Conservation (phyloP, 2,113 vertebrate species). For the mouse (Mus musculus) region DNA sequence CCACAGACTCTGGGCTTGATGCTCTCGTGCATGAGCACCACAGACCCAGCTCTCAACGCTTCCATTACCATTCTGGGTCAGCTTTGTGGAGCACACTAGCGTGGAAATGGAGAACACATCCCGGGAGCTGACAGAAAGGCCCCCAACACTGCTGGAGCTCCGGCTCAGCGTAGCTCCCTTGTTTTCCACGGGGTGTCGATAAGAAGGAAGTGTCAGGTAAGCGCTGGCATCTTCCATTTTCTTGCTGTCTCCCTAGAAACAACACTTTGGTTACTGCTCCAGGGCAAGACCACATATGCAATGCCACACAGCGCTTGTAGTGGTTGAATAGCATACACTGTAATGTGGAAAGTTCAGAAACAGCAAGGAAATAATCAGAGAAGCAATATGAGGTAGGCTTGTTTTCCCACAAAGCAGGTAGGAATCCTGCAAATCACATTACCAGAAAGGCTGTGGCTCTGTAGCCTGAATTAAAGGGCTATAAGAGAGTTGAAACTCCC, state of each 20-base stretch:
- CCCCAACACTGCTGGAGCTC: conserved; percentile 90
- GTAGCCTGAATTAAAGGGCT: not conserved
- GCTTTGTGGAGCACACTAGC: conserved; percentile 98
- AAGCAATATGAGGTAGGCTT: not conserved
- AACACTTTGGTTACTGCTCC: conserved; percentile 41
- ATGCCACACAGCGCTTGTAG: not conserved
- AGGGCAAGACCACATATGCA: not conserved
- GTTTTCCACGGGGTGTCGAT: conserved; percentile 89
- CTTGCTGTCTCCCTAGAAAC: conserved; percentile 96
- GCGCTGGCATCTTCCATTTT: conserved; percentile 96
- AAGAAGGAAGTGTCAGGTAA: conserved; percentile 92
- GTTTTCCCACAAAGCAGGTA: not conserved
- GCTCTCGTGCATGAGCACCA: not conserved
- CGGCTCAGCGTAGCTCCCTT: conserved; percentile 89
- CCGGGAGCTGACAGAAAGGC: conserved; percentile 93
- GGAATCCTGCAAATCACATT: not conserved
- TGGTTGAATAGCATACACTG: not conserved
- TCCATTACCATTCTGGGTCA: conserved; percentile 97
- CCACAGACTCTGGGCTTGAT: not conserved
- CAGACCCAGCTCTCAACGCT: fast-evolving
- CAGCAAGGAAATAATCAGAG: not conserved
- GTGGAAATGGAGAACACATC: conserved; percentile 95
- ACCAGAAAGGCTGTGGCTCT: not conserved
- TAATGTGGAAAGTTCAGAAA: not conserved
- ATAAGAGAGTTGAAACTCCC: not conserved